phyloP scores from a whole-genome alignment of 1,140 invertebrate species.

The Stegodyphus mimosarum region DNA sequence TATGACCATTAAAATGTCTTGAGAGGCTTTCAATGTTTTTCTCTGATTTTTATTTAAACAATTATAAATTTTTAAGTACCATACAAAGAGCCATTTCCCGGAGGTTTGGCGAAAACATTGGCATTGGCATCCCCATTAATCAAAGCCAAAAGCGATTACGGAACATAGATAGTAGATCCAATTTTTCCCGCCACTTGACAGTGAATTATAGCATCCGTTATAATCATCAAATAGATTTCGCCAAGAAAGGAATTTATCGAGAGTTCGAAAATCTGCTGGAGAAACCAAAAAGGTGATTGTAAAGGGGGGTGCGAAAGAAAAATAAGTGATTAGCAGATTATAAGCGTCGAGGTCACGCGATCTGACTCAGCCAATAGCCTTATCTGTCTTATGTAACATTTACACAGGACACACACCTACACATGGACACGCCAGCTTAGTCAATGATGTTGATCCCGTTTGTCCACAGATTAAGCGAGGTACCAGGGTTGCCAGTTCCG shows the following conservation, averaged over 20 bases:
- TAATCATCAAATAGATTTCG: constrained; percentile 50
- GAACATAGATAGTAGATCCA: constrained; percentile 7
- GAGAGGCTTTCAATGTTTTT: too few species aligned
- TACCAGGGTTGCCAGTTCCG: constrained; percentile 6
- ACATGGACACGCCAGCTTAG: constrained; percentile 21
- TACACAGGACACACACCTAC: constrained; percentile 35
- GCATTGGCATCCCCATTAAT: too few species aligned
- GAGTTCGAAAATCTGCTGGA: constrained; percentile 14
- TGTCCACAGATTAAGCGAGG: constrained; percentile 46
- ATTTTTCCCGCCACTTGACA: constrained; percentile 33
- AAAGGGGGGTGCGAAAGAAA: constrained; percentile 13
- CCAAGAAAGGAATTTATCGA: constrained; percentile 37
- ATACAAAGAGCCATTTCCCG: too few species aligned
- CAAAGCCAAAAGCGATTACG: constrained; percentile 12
- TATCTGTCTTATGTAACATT: constrained; percentile 46
- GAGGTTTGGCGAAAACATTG: too few species aligned
- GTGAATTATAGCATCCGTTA: constrained; percentile 47
- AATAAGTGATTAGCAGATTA: constrained; percentile 54
- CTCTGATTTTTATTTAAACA: too few species aligned
- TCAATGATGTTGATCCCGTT: constrained; percentile 47
- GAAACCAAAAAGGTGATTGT: neutral
- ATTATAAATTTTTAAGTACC: too few species aligned
- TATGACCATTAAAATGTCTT: too few species aligned
- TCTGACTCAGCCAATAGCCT: constrained; percentile 27
- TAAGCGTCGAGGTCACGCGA: constrained; percentile 44